Conservation (phyloP, 2,113 vertebrate species). For the Copsychus sechellarum region DNA sequence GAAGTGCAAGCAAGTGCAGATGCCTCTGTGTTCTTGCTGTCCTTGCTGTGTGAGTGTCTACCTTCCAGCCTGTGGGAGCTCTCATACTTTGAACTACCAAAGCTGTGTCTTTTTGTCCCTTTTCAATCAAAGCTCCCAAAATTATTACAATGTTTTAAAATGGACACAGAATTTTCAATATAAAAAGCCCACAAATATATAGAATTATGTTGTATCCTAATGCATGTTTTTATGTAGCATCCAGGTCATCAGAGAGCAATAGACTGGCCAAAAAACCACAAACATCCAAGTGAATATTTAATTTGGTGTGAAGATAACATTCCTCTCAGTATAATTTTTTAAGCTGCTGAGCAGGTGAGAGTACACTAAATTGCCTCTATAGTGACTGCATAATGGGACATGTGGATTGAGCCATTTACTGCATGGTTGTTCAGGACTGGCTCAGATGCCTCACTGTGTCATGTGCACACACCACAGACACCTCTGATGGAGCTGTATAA, state of each 20-base stretch:
- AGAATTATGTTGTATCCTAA: background rate
- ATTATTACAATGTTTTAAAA: background rate
- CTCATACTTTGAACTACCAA: background rate
- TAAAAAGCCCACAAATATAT: background rate
- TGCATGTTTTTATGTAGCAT: background rate
- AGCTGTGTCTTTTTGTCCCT: background rate
- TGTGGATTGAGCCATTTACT: background rate
- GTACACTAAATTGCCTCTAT: background rate
- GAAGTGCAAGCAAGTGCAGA: background rate
- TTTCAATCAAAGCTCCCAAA: background rate
- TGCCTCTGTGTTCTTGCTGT: background rate
- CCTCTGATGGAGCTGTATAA: background rate
- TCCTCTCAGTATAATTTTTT: background rate
- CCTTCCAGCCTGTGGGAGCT: background rate
- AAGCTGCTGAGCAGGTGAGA: background rate
- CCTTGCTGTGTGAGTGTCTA: background rate
- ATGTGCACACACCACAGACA: background rate
- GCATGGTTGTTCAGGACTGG: background rate
- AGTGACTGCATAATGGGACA: background rate
- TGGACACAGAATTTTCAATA: background rate
- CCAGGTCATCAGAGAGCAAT: background rate
- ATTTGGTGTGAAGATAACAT: background rate
- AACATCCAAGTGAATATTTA: background rate
- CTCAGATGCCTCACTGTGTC: background rate
- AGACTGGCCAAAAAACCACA: background rate